Base-by-base conservation (phyloP, 2,888 invertebrate species). In the Tipula helvola region DNA sequence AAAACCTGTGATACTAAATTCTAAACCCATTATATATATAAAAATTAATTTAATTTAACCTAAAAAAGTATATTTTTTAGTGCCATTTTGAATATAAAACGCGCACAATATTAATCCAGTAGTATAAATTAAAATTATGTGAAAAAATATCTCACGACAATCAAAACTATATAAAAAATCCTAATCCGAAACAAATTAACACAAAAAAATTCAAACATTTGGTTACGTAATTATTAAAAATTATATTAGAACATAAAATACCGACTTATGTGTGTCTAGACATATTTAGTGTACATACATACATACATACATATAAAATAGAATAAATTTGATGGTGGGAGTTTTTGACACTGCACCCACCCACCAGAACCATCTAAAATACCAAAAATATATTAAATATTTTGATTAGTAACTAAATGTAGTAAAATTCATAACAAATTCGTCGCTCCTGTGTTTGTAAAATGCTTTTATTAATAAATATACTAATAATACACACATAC, bases 1-100 rank as follows among this genome's bases (percentile, higher is more conserved):
- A 42, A 42, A 28, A 85, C 85, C 85, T 85, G 85, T 85, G 85
- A 85, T 85, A 85, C 85, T 85, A 85, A 85, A 85, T 85, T 85
- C 85, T 85, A 85, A 85, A 86, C 41, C 71, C 71, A 71, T 39
- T 39, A 57, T 57, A 57, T 71, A 28, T 71, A 52, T 52, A 52
- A n/a, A 52, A 52, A 52, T 52, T 52, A 52, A 52, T 71, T 71
- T 71, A 71, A 71, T 71, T 28, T 28, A 71, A 71, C 12, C 71
- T 71, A 10, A 71, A 71, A 71, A 28, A 10, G 12, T 28, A 16
- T n/a, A 28, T 28, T 28, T 52, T 52, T 71, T 28, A 71, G 71
- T 28, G 71, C 71, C 71, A 71, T 71, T 71, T 71, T 71, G 28
- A 71, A 10, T 28, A 28, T 16, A 57, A 71, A 71, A 71, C 71